Base-by-base conservation (phyloP, 2,888 invertebrate species). In the Nebria salina region DNA sequence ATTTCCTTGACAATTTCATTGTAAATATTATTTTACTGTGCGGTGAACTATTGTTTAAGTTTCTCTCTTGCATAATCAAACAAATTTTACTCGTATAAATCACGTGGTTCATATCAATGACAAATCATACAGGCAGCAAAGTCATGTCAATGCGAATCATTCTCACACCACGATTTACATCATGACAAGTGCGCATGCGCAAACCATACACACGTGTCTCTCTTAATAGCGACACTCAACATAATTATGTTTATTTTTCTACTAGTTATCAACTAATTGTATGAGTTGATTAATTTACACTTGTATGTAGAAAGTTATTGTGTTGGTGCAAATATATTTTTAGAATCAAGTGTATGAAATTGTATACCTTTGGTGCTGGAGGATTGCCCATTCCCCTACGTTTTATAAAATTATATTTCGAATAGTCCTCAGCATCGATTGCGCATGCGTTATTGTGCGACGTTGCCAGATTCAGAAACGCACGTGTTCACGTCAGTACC, bases 381-480 rank as follows among this genome's bases (percentile, higher is more conserved):
- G 34, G 68, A 25, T 42, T 41, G 65, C 66, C 42, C 70, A 70
- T 70, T 70, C 34, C 9, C 13, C 41, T 9, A 13, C 65, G 74
- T 73, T 73, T 73, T 73, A 74, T 65, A 79, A 15, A 65, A 68
- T 73, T 20, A 43, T 65, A 6, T 54, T 54, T 54, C 13, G 2
- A 7, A 26, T 54, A 72, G 77, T 34, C 79, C 72, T 66, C 13
- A 74, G 65, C 74, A 25, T 34, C 26, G 72, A 15, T 25, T n/a
- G 41, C 72, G 43, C 41, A 34, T 11, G 73, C 26, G 42, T 42
- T n/a, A 8, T 73, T n/a, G 42, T 76, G 72, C 81, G 34, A 66
- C 81, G 81, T 81, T 81, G 81, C 81, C 81, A 81, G n/a, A 43
- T 43, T 43, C 11, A 4, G n/a, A 11, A 65, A 9, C 65, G 75